Base-by-base conservation (phyloP, 1,140 invertebrate species). In the Danaus plexippus region DNA sequence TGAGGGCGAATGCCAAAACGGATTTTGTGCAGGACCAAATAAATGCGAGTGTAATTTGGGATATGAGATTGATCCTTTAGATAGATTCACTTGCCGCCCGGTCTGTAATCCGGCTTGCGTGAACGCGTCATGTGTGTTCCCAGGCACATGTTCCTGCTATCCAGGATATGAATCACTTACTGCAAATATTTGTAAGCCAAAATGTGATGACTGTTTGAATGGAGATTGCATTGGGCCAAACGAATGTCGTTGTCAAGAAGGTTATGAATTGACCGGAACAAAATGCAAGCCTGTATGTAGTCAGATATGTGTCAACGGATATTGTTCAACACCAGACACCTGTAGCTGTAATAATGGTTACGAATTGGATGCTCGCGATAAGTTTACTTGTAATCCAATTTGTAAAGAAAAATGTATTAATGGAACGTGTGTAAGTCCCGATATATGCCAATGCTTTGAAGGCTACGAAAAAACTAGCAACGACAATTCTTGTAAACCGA, bases 141-240 rank as follows among this genome's bases (percentile, higher is more conserved):
- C 83, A 1, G 76, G 75, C 52, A 69, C 67, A 11, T 91, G 90
- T 53, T 52, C 80, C 4, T 91, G 90, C 60, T 81, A 87, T 58
- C 58, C 54, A 3, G 90, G 89, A 11, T 90, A 32, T 32, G 22
- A 32, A 32, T 32, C 22, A 80, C 61, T 11, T 8, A 42, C 53
- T 6, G 43, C 45, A 32, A 32, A 32, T 32, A 32, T 32, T 9
- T 59, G 57, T 43, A 41, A 44, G 46, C 57, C 57, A 11, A 51
- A 51, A 52, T 57, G 56, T 52, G 12, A 47, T 47, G 13, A 18
- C 18, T 61, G 59, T 43, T 32, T 12, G 2, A 57, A 61, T 10
- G 59, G 54, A 8, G 15, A 41, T 11, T 61, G 59, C 9, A 43
- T 51, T 43, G 59, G 10, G 15, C 59, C 59, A 3, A 53, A 61